These are phyloP conservation scores for Brenthis ino DNA, from an alignment of 2,888 invertebrate species.

Conservation along the genomic window DNA sequence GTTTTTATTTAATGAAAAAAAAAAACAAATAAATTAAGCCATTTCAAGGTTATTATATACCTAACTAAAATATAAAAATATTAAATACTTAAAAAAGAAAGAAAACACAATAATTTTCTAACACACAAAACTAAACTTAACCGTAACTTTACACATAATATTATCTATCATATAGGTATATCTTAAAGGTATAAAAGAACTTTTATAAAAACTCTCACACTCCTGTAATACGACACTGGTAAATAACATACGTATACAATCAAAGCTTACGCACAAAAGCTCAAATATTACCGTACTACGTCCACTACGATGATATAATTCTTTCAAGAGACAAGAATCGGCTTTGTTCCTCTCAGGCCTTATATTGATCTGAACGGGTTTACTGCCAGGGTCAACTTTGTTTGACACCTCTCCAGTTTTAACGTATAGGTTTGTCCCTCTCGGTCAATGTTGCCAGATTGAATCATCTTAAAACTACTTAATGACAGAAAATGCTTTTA, in stretches of 20 bases:
- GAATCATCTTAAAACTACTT: constrained; percentile 37
- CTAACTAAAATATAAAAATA: too few species aligned
- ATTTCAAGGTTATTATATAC: too few species aligned
- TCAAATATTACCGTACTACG: constrained; percentile 18
- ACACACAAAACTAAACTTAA: too few species aligned
- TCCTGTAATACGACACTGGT: too few species aligned
- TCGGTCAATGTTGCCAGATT: constrained; percentile 50
- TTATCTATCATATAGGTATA: too few species aligned
- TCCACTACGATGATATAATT: constrained; percentile 33
- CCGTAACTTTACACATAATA: too few species aligned
- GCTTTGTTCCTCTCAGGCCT: constrained; percentile 30
- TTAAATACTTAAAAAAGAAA: too few species aligned
- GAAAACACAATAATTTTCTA: too few species aligned
- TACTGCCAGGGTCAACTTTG: constrained; percentile 47
- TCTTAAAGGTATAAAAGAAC: too few species aligned
- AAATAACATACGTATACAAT: background rate
- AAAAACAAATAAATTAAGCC: too few species aligned
- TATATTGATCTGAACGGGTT: constrained; percentile 42
- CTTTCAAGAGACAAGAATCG: constrained; percentile 18
- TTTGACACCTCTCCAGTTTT: constrained; percentile 43
- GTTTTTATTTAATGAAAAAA: too few species aligned
- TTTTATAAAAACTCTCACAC: too few species aligned
- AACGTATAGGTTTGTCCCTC: constrained; percentile 34
- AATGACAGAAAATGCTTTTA: constrained; percentile 42
- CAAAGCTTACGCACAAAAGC: constrained; percentile 16